A percentile compares a stretch with the other conserved stretches of the same genome.
These are phyloP conservation scores for Carpatolechia fugitivella DNA, from an alignment of 2,888 invertebrate species.

Conservation along the genomic window DNA sequence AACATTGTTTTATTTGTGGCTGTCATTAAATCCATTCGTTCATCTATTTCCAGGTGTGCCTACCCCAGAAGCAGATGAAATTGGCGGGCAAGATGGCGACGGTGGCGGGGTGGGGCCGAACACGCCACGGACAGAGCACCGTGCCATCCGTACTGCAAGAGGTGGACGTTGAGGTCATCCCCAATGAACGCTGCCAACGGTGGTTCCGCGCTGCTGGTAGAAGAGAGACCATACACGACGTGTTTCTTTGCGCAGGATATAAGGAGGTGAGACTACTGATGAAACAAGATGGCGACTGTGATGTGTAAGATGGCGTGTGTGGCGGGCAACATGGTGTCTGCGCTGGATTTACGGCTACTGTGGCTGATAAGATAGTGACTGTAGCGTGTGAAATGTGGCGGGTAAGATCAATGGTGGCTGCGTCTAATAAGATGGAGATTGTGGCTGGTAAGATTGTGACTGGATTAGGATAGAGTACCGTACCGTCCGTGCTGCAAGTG, in stretches of 20 bases:
- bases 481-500: slow-evolving; percentile 91
- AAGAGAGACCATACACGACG: slow-evolving; percentile 94
- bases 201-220: slow-evolving; percentile 96
- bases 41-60: slow-evolving; percentile 82
- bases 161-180: slow-evolving; percentile 91
- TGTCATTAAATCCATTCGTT: too few species aligned
- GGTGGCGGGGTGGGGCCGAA: slow-evolving; percentile 95
- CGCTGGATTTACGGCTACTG: too few species aligned
- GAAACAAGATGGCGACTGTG: too few species aligned
- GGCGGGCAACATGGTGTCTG: too few species aligned
- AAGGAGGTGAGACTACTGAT: slow-evolving; percentile 91
- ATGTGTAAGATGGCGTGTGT: too few species aligned
- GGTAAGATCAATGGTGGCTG: too few species aligned
- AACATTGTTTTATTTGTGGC: too few species aligned
- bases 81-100: slow-evolving; percentile 93
- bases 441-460: slow-evolving; percentile 94
- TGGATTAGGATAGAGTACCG: slow-evolving; percentile 92
- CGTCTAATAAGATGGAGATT: too few species aligned
- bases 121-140: slow-evolving; percentile 91
- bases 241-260: slow-evolving; percentile 95
- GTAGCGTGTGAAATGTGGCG: too few species aligned
- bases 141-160: slow-evolving; percentile 92
- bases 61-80: slow-evolving; percentile 88
- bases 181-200: slow-evolving; percentile 93
- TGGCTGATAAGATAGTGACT: too few species aligned